These are phyloP conservation scores for Phrynocephalus forsythii DNA, from an alignment of 2,797 vertebrate species.

Conservation along the genomic window DNA sequence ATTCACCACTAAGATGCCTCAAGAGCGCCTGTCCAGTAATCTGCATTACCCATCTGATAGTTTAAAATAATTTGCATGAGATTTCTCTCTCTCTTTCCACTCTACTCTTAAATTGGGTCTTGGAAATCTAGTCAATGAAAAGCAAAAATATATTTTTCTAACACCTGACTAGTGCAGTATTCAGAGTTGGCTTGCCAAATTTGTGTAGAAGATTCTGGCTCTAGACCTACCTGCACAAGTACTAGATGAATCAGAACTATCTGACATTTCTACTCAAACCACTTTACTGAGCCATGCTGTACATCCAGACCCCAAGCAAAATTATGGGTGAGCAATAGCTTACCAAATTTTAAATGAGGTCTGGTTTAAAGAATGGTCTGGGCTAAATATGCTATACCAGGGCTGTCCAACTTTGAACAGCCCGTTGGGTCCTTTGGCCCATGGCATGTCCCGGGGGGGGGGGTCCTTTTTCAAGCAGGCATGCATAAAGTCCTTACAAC, in stretches of 20 bases:
- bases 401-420: too few relatives aligned
- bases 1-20: background rate
- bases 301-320: background rate
- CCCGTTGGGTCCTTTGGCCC: too few relatives aligned
- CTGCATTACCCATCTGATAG: background rate
- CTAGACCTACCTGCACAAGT: background rate
- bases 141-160: background rate
- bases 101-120: background rate
- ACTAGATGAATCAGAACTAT: background rate
- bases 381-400: too few relatives aligned
- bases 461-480: too few relatives aligned
- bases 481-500: too few relatives aligned
- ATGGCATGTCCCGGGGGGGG: too few relatives aligned
- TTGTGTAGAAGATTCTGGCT: background rate
- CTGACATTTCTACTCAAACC: background rate
- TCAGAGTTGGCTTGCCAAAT: background rate
- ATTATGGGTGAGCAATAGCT: background rate
- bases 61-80: background rate
- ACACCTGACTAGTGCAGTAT: background rate
- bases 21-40: background rate
- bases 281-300: background rate
- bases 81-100: background rate
- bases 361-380: background rate
- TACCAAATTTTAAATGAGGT: background rate
- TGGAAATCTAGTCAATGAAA: background rate